Evolutionary conservation across 2,113 vertebrate genomes (phyloP), one percentile per base, ranked within the genome.

Genomic region (Menidia beryllina): DNA sequence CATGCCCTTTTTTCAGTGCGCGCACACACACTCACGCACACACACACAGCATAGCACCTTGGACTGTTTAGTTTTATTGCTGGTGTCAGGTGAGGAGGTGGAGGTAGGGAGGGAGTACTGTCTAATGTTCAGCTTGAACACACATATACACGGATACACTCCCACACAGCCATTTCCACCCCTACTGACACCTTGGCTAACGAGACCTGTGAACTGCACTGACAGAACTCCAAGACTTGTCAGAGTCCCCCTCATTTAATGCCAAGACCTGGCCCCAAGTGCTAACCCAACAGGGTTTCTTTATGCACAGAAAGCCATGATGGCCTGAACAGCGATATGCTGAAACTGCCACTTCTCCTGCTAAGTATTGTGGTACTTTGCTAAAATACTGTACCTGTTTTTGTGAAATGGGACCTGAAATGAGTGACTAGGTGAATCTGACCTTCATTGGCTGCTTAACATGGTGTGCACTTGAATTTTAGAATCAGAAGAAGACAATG

Each of bases 51-150:
- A 71, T 41, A 75, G 76, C 81, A 88, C 89, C 77, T 80, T 80
- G 89, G 83, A 72, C 89, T 90, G 86, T 90, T 91, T 90, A 87
- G 88, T 91, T 89, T 91, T 91, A 91, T 91, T 91, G 81, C 88
- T 72, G 82, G 82, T 91, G 90, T 91, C 90, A 91, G 89, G 85
- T 91, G 86, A 91, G 86, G 82, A 91, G 88, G 85, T 89, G 88
- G 86, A 86, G 82, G 90, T 88, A 83, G 84, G 30, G 30, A 34
- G 30, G 30, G 82, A 88, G 80, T 86, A 85, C 88, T 91, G 89
- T 90, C 88, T 91, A 90, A 90, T 87, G 85, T 82, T 88, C 83
- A 81, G 85, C 79, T 73, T 78, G 74, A 82, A 82, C 72, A 70
- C 23, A 69, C 34, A 67, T 34, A 69, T 75, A 68, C 85, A 77